Conservation (phyloP, 2,888 invertebrate species). For the Corythucha ciliata region DNA sequence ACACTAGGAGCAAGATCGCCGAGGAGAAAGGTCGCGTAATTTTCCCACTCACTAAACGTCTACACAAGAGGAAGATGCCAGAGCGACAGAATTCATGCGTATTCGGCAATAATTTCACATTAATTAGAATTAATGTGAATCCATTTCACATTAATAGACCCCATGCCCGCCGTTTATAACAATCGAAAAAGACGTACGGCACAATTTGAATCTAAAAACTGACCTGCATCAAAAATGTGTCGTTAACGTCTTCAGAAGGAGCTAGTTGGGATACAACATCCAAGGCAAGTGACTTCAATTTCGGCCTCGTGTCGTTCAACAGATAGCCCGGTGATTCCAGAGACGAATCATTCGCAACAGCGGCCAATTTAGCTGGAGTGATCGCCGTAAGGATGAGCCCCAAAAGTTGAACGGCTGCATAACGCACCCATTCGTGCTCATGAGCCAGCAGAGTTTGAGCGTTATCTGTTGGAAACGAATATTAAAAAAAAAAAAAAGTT, state of each 20-base stretch:
- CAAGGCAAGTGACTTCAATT: conserved; percentile 55
- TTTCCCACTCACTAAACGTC: no score
- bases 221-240: conserved; percentile 63
- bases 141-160: no score
- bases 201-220: no score
- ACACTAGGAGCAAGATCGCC: no score
- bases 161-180: no score
- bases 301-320: conserved; percentile 51
- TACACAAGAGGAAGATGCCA: no score
- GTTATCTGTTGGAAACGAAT: conserved; percentile 45
- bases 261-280: conserved; percentile 68
- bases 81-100: no score
- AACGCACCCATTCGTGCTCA: conserved; percentile 79
- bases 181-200: no score
- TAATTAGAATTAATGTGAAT: no score
- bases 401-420: conserved; percentile 65
- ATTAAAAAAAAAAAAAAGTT: conserved; percentile 11
- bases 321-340: conserved; percentile 48
- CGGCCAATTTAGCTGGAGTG: conserved; percentile 52
- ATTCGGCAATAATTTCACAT: no score
- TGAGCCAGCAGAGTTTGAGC: conserved; percentile 64
- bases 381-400: conserved; percentile 58
- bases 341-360: conserved; percentile 40
- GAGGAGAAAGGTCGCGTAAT: no score
- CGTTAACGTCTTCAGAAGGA: conserved; percentile 45